Evolutionary conservation across 2,797 vertebrate genomes (phyloP).

Genomic region (Dendrocincla tyrannina): DNA sequence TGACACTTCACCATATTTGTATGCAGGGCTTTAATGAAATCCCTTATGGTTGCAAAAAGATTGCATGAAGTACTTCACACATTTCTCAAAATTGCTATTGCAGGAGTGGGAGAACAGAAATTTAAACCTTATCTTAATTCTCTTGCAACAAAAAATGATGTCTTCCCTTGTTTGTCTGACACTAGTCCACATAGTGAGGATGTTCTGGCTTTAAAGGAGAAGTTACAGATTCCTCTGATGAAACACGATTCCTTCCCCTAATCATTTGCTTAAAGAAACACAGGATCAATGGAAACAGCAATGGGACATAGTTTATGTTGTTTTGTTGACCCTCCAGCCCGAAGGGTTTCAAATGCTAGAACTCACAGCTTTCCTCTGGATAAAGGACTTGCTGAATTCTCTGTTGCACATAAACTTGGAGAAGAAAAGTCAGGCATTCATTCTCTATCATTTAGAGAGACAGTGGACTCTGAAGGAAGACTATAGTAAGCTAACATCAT

Average conservation of each 20-base stretch:
- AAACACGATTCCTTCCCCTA: background rate
- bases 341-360: background rate
- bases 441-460: background rate
- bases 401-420: background rate
- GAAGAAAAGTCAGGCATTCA: background rate
- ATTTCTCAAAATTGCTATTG: background rate
- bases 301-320: background rate
- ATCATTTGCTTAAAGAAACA: background rate
- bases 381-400: background rate
- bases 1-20: background rate
- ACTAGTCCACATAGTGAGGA: background rate
- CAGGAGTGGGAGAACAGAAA: background rate
- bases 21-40: background rate
- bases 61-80: background rate
- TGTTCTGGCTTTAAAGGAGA: background rate
- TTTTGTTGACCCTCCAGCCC: background rate
- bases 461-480: background rate
- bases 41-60: background rate
- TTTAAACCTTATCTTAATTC: background rate
- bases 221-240: background rate
- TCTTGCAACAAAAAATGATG: background rate
- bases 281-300: background rate
- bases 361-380: background rate
- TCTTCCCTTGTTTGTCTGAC: background rate
- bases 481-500: background rate